A percentile compares a stretch with the other conserved stretches of the same genome.
These are phyloP conservation scores for Puma concolor DNA, from an alignment of 2,113 vertebrate genomes.

Conservation along the genomic window DNA sequence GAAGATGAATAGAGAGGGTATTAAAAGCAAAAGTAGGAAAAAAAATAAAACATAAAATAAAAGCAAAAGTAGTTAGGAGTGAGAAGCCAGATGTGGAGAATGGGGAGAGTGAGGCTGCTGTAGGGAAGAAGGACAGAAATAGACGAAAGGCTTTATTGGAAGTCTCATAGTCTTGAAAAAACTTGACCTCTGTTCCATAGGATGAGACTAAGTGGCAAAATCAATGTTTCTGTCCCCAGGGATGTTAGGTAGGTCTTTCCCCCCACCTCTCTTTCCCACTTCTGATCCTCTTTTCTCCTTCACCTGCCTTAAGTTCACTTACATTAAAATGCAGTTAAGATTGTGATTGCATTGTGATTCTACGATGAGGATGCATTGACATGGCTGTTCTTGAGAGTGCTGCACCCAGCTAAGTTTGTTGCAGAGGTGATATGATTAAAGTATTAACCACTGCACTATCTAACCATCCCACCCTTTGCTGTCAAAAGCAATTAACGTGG, in stretches of 20 bases:
- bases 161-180: not conserved
- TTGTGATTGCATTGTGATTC: not conserved
- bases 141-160: not conserved
- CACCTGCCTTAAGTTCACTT: not conserved
- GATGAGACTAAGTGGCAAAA: not conserved
- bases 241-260: not conserved
- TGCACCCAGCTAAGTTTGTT: constrained; percentile 28
- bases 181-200: not conserved
- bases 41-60: not conserved
- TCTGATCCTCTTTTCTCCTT: not conserved
- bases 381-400: not conserved
- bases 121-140: rapidly evolving
- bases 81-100: not conserved
- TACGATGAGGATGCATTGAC: not conserved
- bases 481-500: constrained; percentile 84
- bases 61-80: not conserved
- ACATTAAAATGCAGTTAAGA: not conserved
- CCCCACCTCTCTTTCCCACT: not conserved
- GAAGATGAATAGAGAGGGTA: not conserved
- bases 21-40: not conserved
- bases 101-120: not conserved
- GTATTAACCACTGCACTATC: constrained; percentile 70
- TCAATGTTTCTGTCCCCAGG: not conserved
- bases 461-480: constrained; percentile 76
- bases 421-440: constrained; percentile 78